Conservation (phyloP, 2,888 invertebrate genomes). For the Harpagoxenus sublaevis region DNA sequence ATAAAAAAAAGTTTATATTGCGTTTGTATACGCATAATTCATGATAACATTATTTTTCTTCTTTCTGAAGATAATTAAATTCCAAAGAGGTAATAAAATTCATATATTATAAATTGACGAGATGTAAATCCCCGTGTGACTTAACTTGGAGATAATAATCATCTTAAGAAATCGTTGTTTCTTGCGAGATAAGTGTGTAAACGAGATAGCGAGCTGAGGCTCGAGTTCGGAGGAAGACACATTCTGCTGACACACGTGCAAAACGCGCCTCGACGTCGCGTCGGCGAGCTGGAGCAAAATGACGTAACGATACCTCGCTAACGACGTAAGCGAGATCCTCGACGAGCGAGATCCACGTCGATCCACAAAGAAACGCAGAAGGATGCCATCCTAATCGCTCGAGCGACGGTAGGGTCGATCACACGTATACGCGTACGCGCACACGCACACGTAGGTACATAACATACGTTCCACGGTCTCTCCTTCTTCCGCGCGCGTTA, state of each 20-base stretch:
- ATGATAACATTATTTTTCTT: neutral
- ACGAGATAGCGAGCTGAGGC: neutral
- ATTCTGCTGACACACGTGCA: conserved; percentile 21
- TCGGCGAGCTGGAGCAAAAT: conserved; percentile 23
- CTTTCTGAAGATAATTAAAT: neutral
- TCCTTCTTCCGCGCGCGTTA: conserved; percentile 18
- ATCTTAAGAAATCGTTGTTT: neutral
- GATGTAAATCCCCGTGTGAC: neutral
- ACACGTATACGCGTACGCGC: conserved; percentile 20
- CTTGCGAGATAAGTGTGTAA: neutral
- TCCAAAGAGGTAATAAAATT: neutral
- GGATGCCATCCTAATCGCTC: conserved; percentile 61
- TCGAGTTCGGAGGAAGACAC: neutral
- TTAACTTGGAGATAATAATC: neutral
- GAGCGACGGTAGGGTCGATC: conserved; percentile 61
- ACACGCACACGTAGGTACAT: neutral
- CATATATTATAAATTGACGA: neutral
- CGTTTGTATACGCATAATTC: neutral
- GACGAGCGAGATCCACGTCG: conserved; percentile 38
- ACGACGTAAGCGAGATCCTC: conserved; percentile 37
- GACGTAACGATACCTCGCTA: conserved; percentile 45
- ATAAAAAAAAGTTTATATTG: neutral
- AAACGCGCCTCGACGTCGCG: conserved; percentile 12
- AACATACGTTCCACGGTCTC: conserved; percentile 9
- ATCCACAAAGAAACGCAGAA: conserved; percentile 61